These are phyloP conservation scores for Cichlasoma orientale DNA, from an alignment of 2,797 vertebrate species.

Conservation along the genomic window DNA sequence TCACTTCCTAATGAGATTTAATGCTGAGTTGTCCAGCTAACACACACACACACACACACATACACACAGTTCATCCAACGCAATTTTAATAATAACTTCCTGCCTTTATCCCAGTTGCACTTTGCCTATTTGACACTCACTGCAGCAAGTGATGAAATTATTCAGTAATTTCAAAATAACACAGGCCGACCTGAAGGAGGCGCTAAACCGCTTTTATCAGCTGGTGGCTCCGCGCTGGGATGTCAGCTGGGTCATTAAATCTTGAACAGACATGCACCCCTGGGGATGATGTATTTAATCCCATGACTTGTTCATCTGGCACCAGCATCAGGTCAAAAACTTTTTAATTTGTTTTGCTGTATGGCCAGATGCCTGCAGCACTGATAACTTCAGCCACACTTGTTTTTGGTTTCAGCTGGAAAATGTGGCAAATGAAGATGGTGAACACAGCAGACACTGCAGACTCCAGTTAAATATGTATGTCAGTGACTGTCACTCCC, in stretches of 20 bases:
- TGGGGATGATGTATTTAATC: not conserved
- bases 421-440: not conserved
- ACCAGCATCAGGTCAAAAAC: not conserved
- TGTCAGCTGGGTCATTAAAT: not conserved
- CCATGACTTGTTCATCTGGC: not conserved
- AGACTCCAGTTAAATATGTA: too few species aligned
- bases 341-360: not conserved
- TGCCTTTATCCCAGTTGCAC: constrained; percentile 22
- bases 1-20: constrained; percentile 68
- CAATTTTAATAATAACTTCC: constrained; percentile 43
- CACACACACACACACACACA: not conserved
- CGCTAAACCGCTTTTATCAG: not conserved
- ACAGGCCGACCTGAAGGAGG: not conserved
- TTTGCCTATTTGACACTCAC: not conserved
- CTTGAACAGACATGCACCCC: not conserved
- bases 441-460: not conserved
- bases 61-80: constrained; percentile 15
- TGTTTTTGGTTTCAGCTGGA: not conserved
- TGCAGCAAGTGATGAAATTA: constrained; percentile 13
- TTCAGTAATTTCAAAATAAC: not conserved
- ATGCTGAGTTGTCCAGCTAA: constrained; percentile 41
- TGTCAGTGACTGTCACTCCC: too few species aligned
- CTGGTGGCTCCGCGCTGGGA: not conserved
- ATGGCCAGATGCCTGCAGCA: not conserved
- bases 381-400: not conserved